A percentile compares a stretch with the other conserved stretches of the same genome.
phyloP scores from a whole-genome alignment of 2,797 vertebrate genomes.

The Chromis chromis region DNA sequence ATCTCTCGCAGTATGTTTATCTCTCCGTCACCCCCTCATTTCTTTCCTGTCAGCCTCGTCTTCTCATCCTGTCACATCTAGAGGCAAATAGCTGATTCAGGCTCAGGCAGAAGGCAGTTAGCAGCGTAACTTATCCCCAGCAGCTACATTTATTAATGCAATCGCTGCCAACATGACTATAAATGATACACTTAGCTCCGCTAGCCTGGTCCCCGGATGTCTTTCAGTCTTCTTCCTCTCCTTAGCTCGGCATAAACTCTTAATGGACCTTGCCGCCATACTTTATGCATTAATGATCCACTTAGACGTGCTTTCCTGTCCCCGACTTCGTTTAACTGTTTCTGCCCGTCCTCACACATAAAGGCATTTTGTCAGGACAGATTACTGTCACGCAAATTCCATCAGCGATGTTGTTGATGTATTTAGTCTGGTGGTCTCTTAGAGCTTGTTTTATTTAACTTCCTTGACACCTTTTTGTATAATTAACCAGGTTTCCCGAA shows the following conservation, averaged over 20 bases:
- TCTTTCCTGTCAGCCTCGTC: neutral
- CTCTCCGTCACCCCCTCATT: neutral
- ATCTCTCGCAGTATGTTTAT: neutral
- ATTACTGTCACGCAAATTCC: conserved; percentile 57
- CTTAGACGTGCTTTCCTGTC: conserved; percentile 61
- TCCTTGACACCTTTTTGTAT: conserved; percentile 42
- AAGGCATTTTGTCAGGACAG: conserved; percentile 40
- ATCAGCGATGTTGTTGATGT: conserved; percentile 37
- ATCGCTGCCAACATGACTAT: conserved; percentile 55
- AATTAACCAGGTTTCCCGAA: conserved; percentile 27
- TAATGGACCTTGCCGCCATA: conserved; percentile 58
- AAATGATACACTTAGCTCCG: conserved; percentile 67
- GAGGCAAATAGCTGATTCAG: conserved; percentile 42
- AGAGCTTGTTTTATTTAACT: conserved; percentile 41
- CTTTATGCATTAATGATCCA: conserved; percentile 75
- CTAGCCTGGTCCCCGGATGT: conserved; percentile 47
- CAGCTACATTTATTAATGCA: conserved; percentile 65
- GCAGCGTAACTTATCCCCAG: conserved; percentile 48
- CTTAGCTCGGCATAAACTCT: conserved; percentile 40
- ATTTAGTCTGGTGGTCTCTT: conserved; percentile 34
- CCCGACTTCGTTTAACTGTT: conserved; percentile 65
- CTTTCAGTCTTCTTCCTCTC: conserved; percentile 54
- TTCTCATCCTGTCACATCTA: conserved; percentile 12
- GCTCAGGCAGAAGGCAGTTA: conserved; percentile 43
- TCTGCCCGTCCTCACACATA: conserved; percentile 29